Conservation (phyloP, 2,113 vertebrate genomes). For the Peromyscus maniculatus region DNA sequence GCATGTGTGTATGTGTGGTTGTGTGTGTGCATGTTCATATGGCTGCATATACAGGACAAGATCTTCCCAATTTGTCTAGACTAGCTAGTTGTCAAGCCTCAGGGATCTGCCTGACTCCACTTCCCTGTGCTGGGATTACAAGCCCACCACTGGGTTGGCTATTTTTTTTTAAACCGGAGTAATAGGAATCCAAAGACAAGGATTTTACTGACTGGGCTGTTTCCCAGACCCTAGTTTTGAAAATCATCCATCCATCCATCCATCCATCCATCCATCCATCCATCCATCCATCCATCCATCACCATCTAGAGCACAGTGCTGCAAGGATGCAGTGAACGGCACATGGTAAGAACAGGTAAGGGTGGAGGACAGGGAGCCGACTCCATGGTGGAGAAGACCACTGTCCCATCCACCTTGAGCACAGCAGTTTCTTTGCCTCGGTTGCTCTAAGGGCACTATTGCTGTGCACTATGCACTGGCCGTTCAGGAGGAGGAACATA, state of each 20-base stretch:
- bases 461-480: no score
- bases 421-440: rapidly evolving
- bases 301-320: not conserved
- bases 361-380: rapidly evolving
- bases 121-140: not conserved
- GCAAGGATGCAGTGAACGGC: not conserved
- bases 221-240: not conserved
- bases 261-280: no score
- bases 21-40: not conserved
- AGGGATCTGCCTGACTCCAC: no score
- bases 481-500: not conserved
- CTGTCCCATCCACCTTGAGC: not conserved
- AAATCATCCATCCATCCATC: not conserved
- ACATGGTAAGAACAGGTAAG: rapidly evolving
- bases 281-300: not conserved
- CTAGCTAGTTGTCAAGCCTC: not conserved
- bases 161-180: not conserved
- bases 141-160: not conserved
- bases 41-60: not conserved
- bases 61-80: no score
- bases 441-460: not conserved
- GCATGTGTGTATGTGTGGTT: not conserved
- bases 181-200: not conserved
- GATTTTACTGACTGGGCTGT: no score
- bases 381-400: rapidly evolving